A percentile compares a stretch with the other conserved stretches of the same genome.
Conservation (phyloP, 2,797 vertebrate genomes). For the Salarias fasciatus region DNA sequence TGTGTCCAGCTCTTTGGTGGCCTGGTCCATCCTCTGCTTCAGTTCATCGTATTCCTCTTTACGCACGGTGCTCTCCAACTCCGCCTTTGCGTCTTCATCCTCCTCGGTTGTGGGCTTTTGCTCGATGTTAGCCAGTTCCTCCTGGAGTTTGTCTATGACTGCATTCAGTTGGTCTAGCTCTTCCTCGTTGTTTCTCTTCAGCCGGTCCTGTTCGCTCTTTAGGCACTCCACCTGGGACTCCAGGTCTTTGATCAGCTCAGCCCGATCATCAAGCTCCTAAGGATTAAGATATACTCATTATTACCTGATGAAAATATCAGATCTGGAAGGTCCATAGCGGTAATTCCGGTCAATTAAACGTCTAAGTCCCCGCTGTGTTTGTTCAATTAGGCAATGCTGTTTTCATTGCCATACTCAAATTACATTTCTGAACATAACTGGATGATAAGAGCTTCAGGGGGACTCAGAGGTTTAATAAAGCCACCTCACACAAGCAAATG, state of each 20-base stretch:
- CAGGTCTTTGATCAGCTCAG: slow-evolving; percentile 87
- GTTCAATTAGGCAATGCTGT: slow-evolving; percentile 3
- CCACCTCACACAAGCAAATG: slow-evolving; percentile 59
- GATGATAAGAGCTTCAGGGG: slow-evolving; percentile 3
- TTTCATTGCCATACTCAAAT: not conserved
- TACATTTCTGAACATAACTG: slow-evolving; percentile 2
- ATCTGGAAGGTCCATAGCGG: slow-evolving; percentile 8
- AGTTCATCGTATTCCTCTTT: slow-evolving; percentile 81
- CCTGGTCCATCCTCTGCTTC: slow-evolving; percentile 81
- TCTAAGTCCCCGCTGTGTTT: slow-evolving; percentile 53
- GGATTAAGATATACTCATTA: slow-evolving; percentile 20
- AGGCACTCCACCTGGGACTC: slow-evolving; percentile 91
- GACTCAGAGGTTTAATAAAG: slow-evolving; percentile 65
- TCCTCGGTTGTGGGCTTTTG: slow-evolving; percentile 79
- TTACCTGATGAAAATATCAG: not conserved
- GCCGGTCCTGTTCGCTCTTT: slow-evolving; percentile 87
- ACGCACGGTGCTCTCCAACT: slow-evolving; percentile 58
- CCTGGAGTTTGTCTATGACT: slow-evolving; percentile 95
- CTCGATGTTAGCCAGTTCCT: slow-evolving; percentile 89
- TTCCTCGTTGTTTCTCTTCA: slow-evolving; percentile 88
- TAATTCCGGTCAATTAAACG: slow-evolving; percentile 44
- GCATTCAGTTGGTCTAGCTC: slow-evolving; percentile 92
- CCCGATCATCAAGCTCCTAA: slow-evolving; percentile 87
- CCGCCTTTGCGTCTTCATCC: slow-evolving; percentile 78
- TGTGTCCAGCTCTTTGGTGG: slow-evolving; percentile 80